A percentile compares a stretch with the other conserved stretches of the same genome.
Evolutionary conservation across 2,888 invertebrate genomes (phyloP).

Genomic region (Sepiola atlantica): DNA sequence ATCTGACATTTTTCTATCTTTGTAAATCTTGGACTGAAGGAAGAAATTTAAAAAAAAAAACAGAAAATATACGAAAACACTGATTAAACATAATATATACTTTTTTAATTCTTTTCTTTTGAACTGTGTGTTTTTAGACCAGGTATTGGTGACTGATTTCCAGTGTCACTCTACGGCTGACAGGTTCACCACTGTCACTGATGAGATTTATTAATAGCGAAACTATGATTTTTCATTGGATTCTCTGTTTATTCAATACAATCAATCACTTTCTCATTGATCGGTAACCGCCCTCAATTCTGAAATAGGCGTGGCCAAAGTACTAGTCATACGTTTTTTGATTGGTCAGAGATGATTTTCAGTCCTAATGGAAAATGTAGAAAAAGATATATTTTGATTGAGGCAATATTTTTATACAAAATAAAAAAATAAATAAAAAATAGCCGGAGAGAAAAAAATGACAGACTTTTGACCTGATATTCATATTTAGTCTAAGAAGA

Average conservation of each 20-base stretch:
- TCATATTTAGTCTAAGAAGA: neutral
- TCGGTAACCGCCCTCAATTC: neutral
- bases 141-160: neutral
- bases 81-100: no score
- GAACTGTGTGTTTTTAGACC: neutral
- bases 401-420: neutral
- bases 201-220: neutral
- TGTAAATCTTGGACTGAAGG: neutral
- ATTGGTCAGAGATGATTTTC: neutral
- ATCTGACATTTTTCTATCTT: constrained; percentile 9
- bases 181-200: neutral
- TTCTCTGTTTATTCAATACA: neutral
- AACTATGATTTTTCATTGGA: neutral
- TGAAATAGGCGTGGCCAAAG: constrained; percentile 2
- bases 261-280: neutral
- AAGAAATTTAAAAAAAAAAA: neutral
- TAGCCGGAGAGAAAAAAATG: neutral
- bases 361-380: neutral
- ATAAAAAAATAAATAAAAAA: neutral
- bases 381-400: neutral
- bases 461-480: neutral
- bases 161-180: neutral
- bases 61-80: neutral
- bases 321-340: neutral
- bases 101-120: neutral